A percentile compares a stretch with the other conserved stretches of the same genome.
These are phyloP conservation scores for Pecten maximus DNA, from an alignment of 2,888 invertebrate species.

Conservation along the genomic window DNA sequence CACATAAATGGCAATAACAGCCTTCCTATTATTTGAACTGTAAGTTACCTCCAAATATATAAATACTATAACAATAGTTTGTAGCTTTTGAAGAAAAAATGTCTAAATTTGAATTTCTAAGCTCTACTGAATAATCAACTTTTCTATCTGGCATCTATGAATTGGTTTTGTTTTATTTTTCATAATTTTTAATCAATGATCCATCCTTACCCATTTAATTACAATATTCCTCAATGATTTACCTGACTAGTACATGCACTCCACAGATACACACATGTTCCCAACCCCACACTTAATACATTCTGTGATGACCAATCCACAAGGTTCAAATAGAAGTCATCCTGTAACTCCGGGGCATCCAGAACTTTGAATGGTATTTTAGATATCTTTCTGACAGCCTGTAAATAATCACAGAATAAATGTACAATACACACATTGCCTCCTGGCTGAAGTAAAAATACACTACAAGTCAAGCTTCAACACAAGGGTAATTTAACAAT, in stretches of 20 bases:
- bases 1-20: too few species aligned
- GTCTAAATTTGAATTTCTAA: too few species aligned
- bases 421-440: too few species aligned
- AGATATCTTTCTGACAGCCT: slow-evolving; percentile 98
- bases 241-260: slow-evolving; percentile 99
- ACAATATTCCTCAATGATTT: slow-evolving; percentile 1
- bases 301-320: slow-evolving; percentile 99
- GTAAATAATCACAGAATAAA: slow-evolving; percentile 49
- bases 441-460: not conserved
- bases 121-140: too few species aligned
- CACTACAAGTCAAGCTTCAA: not conserved
- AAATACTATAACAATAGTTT: too few species aligned
- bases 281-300: slow-evolving; percentile 97
- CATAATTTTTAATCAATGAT: too few species aligned
- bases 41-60: too few species aligned
- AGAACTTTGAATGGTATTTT: slow-evolving; percentile 98
- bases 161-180: too few species aligned
- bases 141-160: too few species aligned
- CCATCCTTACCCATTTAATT: not conserved
- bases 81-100: too few species aligned
- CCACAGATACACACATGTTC: slow-evolving; percentile 99
- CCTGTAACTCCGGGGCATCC: slow-evolving; percentile 97
- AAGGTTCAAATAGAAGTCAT: slow-evolving; percentile 99
- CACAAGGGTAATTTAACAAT: too few species aligned
- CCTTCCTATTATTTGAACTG: too few species aligned